These are phyloP conservation scores for Dynastes tityus DNA, from an alignment of 2,888 invertebrate genomes.

Conservation along the genomic window DNA sequence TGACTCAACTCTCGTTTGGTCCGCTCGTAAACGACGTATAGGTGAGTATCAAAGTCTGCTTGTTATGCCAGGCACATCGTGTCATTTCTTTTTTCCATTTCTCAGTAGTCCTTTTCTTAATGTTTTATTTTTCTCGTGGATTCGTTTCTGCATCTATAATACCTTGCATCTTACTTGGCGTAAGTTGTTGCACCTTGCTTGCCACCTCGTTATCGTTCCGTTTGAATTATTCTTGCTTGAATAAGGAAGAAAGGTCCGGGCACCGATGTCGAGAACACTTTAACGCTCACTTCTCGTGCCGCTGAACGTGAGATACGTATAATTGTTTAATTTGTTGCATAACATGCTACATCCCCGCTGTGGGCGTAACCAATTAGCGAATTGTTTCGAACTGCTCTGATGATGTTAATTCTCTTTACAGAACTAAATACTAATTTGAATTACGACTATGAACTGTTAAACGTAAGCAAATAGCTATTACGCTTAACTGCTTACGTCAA, in stretches of 20 bases:
- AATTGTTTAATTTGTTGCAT: constrained; percentile 37
- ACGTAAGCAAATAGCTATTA: background rate
- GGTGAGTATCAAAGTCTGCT: constrained; percentile 14
- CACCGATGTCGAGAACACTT: background rate
- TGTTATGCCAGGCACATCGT: constrained; percentile 21
- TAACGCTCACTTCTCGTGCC: constrained; percentile 2
- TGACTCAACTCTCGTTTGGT: constrained; percentile 31
- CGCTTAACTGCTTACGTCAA: too few relatives aligned
- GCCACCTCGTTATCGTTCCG: constrained; percentile 16
- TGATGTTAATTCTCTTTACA: constrained; percentile 28
- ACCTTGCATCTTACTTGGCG: constrained; percentile 16
- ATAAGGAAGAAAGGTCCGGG: constrained; percentile 13
- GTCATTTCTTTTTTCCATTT: constrained; percentile 25
- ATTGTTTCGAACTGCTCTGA: constrained; percentile 4
- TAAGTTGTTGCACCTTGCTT: constrained; percentile 18
- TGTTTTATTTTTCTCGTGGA: constrained; percentile 21
- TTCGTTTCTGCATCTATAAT: constrained; percentile 34
- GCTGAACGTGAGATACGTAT: constrained; percentile 27
- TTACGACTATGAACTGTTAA: background rate
- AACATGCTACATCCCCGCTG: constrained; percentile 10
- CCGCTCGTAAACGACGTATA: constrained; percentile 17
- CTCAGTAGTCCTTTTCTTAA: constrained; percentile 12
- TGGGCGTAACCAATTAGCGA: constrained; percentile 22
- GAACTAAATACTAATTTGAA: constrained; percentile 6
- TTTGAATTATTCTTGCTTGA: constrained; percentile 16